These are phyloP conservation scores for Apodemia zela DNA, from an alignment of 2,888 invertebrate genomes.

Conservation along the genomic window DNA sequence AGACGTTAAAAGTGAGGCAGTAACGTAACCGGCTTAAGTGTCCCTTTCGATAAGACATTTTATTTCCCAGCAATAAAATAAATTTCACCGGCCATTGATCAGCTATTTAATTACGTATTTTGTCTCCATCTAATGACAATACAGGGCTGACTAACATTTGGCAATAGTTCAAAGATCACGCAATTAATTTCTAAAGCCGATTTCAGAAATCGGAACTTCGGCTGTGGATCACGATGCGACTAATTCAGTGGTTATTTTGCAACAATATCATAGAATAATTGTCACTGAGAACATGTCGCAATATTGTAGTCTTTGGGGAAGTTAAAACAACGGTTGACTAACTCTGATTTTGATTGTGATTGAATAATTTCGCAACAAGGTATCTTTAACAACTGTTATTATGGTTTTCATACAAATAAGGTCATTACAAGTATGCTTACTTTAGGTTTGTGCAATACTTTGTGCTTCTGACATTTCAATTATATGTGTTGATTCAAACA, in stretches of 20 bases:
- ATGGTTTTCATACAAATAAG: slow-evolving; percentile 48
- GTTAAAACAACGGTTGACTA: slow-evolving; percentile 51
- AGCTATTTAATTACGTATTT: slow-evolving; percentile 37
- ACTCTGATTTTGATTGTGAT: slow-evolving; percentile 45
- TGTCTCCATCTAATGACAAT: slow-evolving; percentile 35
- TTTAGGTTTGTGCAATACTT: slow-evolving; percentile 11
- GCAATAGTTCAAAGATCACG: slow-evolving; percentile 69
- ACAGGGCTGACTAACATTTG: slow-evolving; percentile 51
- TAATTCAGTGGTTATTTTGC: slow-evolving; percentile 56
- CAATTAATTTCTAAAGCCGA: slow-evolving; percentile 65
- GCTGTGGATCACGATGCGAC: slow-evolving; percentile 65
- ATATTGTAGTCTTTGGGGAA: slow-evolving; percentile 56
- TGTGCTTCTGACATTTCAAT: slow-evolving; percentile 16
- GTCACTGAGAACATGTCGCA: slow-evolving; percentile 47
- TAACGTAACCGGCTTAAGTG: not conserved
- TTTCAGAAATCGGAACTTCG: slow-evolving; percentile 56
- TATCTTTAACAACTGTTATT: slow-evolving; percentile 64
- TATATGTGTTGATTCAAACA: slow-evolving; percentile 10
- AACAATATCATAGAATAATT: slow-evolving; percentile 63
- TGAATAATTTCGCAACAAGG: slow-evolving; percentile 57
- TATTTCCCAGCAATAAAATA: slow-evolving; percentile 28
- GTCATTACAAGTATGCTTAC: slow-evolving; percentile 19
- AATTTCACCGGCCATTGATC: slow-evolving; percentile 30
- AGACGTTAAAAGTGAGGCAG: not conserved
- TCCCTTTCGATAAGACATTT: slow-evolving; percentile 1